Conservation (phyloP, 2,888 invertebrate genomes). For the Leptopilina drosophilae region DNA sequence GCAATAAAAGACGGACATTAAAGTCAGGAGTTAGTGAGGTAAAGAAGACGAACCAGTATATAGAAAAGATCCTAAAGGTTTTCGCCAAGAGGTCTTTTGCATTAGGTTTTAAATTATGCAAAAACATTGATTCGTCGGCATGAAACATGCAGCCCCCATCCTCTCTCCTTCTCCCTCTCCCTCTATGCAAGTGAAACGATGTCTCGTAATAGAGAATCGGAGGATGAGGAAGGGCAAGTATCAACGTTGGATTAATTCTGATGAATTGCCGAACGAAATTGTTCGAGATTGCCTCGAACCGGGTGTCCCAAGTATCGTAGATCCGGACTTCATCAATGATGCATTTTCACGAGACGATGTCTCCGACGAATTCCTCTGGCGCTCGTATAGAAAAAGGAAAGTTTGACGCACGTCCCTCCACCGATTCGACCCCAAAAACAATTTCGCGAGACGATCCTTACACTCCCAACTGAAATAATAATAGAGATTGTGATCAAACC, state of each 20-base stretch:
- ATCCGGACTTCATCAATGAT: conserved; percentile 30
- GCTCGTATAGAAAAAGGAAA: conserved; percentile 12
- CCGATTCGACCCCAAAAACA: conserved; percentile 5
- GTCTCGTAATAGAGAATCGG: conserved; percentile 14
- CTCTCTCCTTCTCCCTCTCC: background rate
- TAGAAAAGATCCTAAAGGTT: conserved; percentile 33
- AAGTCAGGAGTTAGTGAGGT: conserved; percentile 9
- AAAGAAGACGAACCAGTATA: background rate
- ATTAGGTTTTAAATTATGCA: conserved; percentile 67
- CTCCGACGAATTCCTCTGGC: conserved; percentile 13
- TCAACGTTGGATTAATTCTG: conserved; percentile 32
- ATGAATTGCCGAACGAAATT: conserved; percentile 41
- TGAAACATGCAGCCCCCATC: conserved; percentile 55
- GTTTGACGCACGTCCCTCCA: conserved; percentile 2
- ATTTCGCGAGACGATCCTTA: conserved; percentile 2
- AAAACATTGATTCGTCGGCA: conserved; percentile 66
- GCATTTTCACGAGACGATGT: conserved; percentile 31
- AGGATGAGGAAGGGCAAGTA: conserved; percentile 14
- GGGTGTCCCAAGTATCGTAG: conserved; percentile 11
- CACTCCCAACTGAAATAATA: conserved; percentile 7
- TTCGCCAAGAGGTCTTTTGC: conserved; percentile 28
- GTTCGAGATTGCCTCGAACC: conserved; percentile 1
- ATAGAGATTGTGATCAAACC: background rate
- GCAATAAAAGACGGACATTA: conserved; percentile 33
- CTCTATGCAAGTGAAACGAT: conserved; percentile 8